Percentiles rank a stretch among this genome's conserved stretches.
Conservation (phyloP, 2,888 invertebrate genomes). For the Desoria tigrina region DNA sequence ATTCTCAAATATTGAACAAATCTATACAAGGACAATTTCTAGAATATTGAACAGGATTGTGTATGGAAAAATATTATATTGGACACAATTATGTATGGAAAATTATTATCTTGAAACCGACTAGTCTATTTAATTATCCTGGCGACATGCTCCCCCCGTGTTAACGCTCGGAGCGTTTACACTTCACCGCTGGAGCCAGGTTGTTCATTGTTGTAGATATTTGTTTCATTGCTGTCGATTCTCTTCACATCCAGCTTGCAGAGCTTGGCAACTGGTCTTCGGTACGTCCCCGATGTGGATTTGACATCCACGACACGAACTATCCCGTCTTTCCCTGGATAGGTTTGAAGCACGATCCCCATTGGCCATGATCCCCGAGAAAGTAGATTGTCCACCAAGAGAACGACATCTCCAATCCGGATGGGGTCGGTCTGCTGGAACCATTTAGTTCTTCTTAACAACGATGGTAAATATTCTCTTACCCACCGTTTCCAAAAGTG, state of each 20-base stretch:
- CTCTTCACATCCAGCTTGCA: constrained; percentile 13
- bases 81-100: no score
- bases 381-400: constrained; percentile 11
- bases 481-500: constrained; percentile 50
- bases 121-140: no score
- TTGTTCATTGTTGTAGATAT: no score
- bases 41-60: no score
- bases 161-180: no score
- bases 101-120: no score
- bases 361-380: constrained; percentile 21
- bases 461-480: constrained; percentile 45
- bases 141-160: no score
- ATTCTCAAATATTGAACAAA: no score
- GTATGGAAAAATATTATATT: no score
- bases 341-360: constrained; percentile 5
- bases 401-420: constrained; percentile 14
- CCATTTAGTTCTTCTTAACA: constrained; percentile 43
- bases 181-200: no score
- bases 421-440: neutral
- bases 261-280: constrained; percentile 21
- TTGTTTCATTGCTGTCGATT: no score
- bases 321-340: constrained; percentile 18
- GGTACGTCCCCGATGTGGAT: constrained; percentile 14
- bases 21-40: no score
- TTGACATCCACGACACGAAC: constrained; percentile 20